Conservation (phyloP, 2,113 vertebrate species). For the Sminthopsis crassicaudata region DNA sequence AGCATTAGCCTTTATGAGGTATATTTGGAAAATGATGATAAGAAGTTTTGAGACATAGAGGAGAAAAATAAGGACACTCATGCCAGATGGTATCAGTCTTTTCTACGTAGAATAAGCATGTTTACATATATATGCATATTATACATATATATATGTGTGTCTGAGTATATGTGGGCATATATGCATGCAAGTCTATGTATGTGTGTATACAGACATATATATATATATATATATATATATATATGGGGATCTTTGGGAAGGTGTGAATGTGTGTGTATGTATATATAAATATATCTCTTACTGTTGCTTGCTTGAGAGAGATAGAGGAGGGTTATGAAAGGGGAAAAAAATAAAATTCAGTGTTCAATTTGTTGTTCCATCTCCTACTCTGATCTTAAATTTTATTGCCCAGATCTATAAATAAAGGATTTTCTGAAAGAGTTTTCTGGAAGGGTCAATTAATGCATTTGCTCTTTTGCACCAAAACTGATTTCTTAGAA, state of each 20-base stretch:
- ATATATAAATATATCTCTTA: too few relatives aligned
- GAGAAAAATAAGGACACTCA: neutral
- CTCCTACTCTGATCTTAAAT: conserved; percentile 42
- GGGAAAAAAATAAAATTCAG: too few relatives aligned
- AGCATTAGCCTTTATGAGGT: neutral
- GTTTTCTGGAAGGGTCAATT: conserved; percentile 66
- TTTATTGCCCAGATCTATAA: conserved; percentile 61
- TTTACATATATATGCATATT: too few relatives aligned
- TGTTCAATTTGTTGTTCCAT: neutral
- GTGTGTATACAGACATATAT: too few relatives aligned
- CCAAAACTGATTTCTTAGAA: conserved; percentile 63
- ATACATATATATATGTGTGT: too few relatives aligned
- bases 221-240: too few relatives aligned
- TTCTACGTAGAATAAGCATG: neutral
- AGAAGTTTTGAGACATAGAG: neutral
- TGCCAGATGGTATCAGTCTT: neutral
- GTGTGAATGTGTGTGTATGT: too few relatives aligned
- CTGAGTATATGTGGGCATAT: too few relatives aligned
- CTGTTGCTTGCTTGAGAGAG: too few relatives aligned
- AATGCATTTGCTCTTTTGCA: conserved; percentile 42
- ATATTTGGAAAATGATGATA: neutral
- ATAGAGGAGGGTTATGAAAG: too few relatives aligned
- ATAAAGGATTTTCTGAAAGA: conserved; percentile 48
- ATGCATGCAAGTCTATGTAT: too few relatives aligned
- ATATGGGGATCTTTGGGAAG: too few relatives aligned